Percentiles rank a stretch among this genome's conserved stretches.
Conservation (phyloP, 2,888 invertebrate species). For the Sylvicola cinctus region DNA sequence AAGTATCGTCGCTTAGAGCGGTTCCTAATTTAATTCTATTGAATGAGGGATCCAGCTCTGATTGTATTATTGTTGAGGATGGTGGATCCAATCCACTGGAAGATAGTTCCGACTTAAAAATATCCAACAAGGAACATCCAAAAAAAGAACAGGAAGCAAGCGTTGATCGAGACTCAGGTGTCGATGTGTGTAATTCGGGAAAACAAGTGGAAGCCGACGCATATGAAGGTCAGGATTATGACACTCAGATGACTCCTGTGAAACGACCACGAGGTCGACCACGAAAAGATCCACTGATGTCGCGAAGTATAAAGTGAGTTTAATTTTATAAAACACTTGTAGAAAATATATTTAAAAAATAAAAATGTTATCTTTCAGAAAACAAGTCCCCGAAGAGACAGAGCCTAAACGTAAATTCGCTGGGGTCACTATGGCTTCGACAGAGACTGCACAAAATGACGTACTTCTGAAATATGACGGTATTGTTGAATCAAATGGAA, state of each 20-base stretch:
- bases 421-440: background rate
- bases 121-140: background rate
- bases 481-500: too few relatives aligned
- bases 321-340: background rate
- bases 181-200: constrained; percentile 7
- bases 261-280: constrained; percentile 9
- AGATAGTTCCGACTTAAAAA: constrained; percentile 1
- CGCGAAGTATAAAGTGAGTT: constrained; percentile 5
- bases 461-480: too few relatives aligned
- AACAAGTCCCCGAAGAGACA: too few relatives aligned
- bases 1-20: background rate
- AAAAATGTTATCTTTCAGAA: too few relatives aligned
- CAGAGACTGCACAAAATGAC: background rate
- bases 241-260: constrained; percentile 3
- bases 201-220: constrained; percentile 1
- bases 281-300: constrained; percentile 7
- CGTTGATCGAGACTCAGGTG: constrained; percentile 7
- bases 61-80: constrained; percentile 17
- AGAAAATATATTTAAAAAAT: background rate
- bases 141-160: background rate
- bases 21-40: constrained; percentile 5
- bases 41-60: constrained; percentile 28
- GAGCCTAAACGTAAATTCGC: too few relatives aligned
- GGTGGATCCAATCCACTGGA: constrained; percentile 5
- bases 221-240: too few relatives aligned